These are phyloP conservation scores for Volucella zonaria DNA, from an alignment of 2,888 invertebrate species.

Conservation along the genomic window DNA sequence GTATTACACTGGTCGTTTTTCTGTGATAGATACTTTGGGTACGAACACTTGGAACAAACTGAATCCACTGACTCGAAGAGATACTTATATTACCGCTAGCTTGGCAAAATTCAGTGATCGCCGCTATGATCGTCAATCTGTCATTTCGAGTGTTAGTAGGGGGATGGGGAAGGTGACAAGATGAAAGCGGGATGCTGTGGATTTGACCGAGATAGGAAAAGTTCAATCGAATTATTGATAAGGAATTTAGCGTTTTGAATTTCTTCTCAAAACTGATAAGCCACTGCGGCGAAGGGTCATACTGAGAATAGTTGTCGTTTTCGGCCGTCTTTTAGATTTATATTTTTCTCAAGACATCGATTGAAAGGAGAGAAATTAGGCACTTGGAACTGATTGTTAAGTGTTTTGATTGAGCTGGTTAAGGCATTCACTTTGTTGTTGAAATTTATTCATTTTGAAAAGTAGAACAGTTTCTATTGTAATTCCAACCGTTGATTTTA, in stretches of 20 bases:
- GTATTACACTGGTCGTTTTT: background rate
- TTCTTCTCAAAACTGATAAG: constrained; percentile 32
- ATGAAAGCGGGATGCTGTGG: constrained; percentile 25
- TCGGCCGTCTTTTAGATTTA: constrained; percentile 1
- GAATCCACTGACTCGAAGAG: constrained; percentile 49
- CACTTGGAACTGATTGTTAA: background rate
- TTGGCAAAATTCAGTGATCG: constrained; percentile 41
- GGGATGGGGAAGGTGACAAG: constrained; percentile 20
- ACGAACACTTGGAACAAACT: constrained; percentile 63
- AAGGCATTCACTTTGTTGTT: background rate
- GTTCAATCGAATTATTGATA: constrained; percentile 57
- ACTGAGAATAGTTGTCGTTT: background rate
- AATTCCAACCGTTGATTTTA: no score
- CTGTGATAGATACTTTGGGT: constrained; percentile 44
- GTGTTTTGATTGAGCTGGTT: background rate
- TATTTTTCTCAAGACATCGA: background rate
- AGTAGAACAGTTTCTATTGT: background rate
- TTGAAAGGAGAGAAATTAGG: constrained; percentile 10
- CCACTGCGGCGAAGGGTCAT: background rate
- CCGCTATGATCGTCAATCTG: constrained; percentile 38
- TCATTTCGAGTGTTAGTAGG: no score
- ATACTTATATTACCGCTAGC: constrained; percentile 51
- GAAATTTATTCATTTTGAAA: constrained; percentile 1
- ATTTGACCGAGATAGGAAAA: constrained; percentile 59
- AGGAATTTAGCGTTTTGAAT: constrained; percentile 25